A percentile compares a stretch with the other conserved stretches of the same genome.
These are phyloP conservation scores for Crypturellus tataupa DNA, from an alignment of 2,797 vertebrate species.

Conservation along the genomic window DNA sequence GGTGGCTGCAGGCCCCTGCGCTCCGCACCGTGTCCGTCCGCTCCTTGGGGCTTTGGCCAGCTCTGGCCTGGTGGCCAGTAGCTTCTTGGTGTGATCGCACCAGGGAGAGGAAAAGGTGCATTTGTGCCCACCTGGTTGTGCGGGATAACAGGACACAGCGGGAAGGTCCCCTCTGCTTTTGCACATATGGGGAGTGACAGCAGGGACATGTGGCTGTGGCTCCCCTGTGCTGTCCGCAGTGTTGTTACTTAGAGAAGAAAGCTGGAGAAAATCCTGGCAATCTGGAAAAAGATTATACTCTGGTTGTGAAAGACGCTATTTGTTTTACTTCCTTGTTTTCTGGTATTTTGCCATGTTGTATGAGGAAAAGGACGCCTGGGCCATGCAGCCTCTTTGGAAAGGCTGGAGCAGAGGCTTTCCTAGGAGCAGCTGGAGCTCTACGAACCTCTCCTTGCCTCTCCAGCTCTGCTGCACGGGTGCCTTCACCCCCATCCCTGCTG, in stretches of 20 bases:
- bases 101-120: not conserved
- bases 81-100: not conserved
- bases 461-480: rapidly evolving
- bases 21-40: not conserved
- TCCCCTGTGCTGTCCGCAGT: rapidly evolving
- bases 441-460: no score
- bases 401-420: not conserved
- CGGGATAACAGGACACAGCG: rapidly evolving
- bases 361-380: not conserved
- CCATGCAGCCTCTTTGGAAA: not conserved
- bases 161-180: not conserved
- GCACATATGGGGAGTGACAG: rapidly evolving
- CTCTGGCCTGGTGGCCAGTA: not conserved
- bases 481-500: not conserved
- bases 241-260: not conserved
- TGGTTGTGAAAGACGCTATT: not conserved
- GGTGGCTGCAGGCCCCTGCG: not conserved
- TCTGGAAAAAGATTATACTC: rapidly evolving
- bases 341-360: rapidly evolving
- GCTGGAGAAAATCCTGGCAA: not conserved
- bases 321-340: not conserved
- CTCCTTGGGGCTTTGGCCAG: not conserved
- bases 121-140: not conserved
- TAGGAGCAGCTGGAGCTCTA: not conserved
- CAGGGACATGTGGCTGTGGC: rapidly evolving